Evolutionary conservation across 2,113 vertebrate genomes (phyloP).

Genomic region (Pteropus alecto): DNA sequence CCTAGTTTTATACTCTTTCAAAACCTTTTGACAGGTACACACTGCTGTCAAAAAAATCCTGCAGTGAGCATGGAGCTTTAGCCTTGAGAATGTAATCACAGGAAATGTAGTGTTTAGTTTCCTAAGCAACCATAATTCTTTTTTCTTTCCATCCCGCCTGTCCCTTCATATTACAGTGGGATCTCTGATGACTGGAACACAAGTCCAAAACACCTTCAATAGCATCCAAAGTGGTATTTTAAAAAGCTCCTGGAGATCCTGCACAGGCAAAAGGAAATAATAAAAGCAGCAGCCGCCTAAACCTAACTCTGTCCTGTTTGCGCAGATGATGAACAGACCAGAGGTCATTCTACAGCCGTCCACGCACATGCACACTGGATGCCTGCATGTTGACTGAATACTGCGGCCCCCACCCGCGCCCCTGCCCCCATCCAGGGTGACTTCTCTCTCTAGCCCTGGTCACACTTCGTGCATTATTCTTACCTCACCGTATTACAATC

Average conservation of each 20-base stretch:
- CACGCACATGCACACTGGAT: rapidly evolving
- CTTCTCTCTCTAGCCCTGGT: background rate
- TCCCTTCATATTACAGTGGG: background rate
- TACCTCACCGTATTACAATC: rapidly evolving
- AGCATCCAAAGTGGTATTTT: background rate
- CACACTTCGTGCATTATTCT: background rate
- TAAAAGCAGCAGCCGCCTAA: background rate
- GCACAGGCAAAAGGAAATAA: background rate
- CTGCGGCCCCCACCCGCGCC: rapidly evolving
- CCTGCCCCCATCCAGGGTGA: background rate
- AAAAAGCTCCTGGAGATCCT: background rate
- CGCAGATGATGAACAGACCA: background rate
- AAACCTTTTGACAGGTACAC: background rate
- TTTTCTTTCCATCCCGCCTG: background rate
- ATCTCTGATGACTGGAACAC: background rate
- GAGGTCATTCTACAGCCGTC: rapidly evolving
- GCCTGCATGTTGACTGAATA: background rate
- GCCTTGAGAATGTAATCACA: constrained; percentile 42
- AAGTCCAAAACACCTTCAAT: background rate
- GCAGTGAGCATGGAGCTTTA: background rate
- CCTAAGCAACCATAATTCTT: constrained; percentile 3
- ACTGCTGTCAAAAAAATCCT: background rate
- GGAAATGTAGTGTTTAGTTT: background rate
- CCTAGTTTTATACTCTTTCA: background rate
- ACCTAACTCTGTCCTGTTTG: background rate